Conservation (phyloP, 2,797 vertebrate species). For the Helostoma temminkii region DNA sequence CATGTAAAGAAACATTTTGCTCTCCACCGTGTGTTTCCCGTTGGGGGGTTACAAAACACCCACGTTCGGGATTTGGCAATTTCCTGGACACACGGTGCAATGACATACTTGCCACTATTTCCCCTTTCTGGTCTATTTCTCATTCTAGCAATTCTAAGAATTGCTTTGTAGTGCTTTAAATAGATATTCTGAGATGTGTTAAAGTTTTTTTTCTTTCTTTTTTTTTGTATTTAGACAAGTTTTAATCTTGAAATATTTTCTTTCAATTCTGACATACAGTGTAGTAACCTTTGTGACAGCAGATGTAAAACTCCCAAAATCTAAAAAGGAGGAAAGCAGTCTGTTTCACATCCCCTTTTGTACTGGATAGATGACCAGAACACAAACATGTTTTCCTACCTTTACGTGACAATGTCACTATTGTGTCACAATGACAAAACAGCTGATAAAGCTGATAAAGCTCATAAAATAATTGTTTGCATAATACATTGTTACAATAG, state of each 20-base stretch:
- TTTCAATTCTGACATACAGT: not conserved
- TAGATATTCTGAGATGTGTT: not conserved
- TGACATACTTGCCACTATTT: slow-evolving; percentile 46
- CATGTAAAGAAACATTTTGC: slow-evolving; percentile 31
- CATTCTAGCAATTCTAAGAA: not conserved
- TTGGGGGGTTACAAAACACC: slow-evolving; percentile 64
- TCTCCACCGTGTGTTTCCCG: slow-evolving; percentile 59
- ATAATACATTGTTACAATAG: not conserved
- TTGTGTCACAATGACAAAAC: not conserved
- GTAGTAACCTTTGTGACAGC: slow-evolving; percentile 39
- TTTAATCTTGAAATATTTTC: not conserved
- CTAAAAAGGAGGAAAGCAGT: slow-evolving; percentile 49
- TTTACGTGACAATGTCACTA: not conserved
- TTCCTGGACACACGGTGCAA: slow-evolving; percentile 57
- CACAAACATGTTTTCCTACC: slow-evolving; percentile 18
- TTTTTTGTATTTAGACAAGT: not conserved
- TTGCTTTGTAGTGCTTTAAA: slow-evolving; percentile 11
- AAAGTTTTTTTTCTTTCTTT: not conserved
- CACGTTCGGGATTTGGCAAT: slow-evolving; percentile 77
- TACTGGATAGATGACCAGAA: slow-evolving; percentile 3
- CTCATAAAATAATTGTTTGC: not conserved
- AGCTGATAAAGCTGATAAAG: not conserved
- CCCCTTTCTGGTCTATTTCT: slow-evolving; percentile 56
- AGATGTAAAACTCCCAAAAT: slow-evolving; percentile 43
- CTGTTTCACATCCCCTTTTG: slow-evolving; percentile 74